Evolutionary conservation across 2,888 invertebrate species (phyloP).

Genomic region (Cancer borealis): DNA sequence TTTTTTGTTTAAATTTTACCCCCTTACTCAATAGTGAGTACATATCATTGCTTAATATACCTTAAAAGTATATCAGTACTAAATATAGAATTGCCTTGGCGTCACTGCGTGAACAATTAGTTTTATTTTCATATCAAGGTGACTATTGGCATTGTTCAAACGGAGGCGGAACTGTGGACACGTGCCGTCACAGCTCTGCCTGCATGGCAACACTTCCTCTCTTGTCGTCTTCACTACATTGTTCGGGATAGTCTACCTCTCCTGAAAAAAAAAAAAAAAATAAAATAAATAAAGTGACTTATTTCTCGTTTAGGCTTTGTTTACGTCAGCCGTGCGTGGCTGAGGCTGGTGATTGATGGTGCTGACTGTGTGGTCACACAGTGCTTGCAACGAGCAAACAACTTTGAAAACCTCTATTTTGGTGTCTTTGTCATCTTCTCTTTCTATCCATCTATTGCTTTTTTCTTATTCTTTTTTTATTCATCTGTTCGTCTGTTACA

Average conservation of each 20-base stretch:
- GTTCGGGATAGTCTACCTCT: not conserved
- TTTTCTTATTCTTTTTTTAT: not conserved
- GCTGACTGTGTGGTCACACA: not conserved
- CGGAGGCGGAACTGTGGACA: not conserved
- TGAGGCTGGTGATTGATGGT: conserved; percentile 10
- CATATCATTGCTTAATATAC: not conserved
- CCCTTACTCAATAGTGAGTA: not conserved
- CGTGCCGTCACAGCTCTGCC: no score
- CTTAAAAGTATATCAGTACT: not conserved
- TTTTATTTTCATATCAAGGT: not conserved
- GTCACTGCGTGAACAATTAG: not conserved
- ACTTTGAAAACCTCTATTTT: not conserved
- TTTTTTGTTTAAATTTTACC: not conserved
- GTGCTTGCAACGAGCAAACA: not conserved
- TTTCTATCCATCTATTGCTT: not conserved
- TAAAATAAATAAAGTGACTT: not conserved
- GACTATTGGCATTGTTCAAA: not conserved
- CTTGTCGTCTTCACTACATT: not conserved
- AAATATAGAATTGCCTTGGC: not conserved
- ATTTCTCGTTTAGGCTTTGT: not conserved
- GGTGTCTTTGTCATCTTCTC: not conserved
- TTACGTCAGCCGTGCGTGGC: not conserved
- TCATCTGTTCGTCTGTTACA: not conserved
- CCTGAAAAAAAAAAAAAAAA: no score
- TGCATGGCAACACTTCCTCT: no score